These are phyloP conservation scores for Sebastes trivittatus DNA, from an alignment of 2,797 vertebrate genomes.

Conservation along the genomic window DNA sequence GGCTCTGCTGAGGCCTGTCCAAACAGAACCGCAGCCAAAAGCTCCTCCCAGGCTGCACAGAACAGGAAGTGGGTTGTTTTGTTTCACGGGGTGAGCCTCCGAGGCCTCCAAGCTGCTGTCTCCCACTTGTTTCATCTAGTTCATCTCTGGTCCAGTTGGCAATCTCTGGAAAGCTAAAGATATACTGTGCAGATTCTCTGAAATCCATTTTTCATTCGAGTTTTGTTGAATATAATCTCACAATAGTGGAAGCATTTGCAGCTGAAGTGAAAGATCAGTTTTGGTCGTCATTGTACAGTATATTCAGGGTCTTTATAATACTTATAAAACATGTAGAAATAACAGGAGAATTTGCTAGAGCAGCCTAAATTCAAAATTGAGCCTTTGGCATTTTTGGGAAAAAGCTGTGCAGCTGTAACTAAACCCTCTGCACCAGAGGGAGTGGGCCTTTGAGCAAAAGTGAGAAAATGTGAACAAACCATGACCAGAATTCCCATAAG, in stretches of 20 bases:
- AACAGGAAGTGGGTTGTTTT: slow-evolving; percentile 79
- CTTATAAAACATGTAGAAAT: background rate
- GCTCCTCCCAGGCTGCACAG: slow-evolving; percentile 54
- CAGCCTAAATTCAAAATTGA: background rate
- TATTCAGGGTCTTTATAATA: background rate
- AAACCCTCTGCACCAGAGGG: background rate
- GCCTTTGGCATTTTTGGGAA: background rate
- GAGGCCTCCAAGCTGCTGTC: slow-evolving; percentile 42
- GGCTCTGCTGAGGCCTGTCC: slow-evolving; percentile 51
- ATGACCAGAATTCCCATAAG: slow-evolving; percentile 22
- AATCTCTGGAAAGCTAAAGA: background rate
- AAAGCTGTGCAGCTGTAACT: background rate
- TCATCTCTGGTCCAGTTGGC: slow-evolving; percentile 11
- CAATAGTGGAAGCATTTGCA: background rate
- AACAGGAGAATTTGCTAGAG: background rate
- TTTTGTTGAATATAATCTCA: background rate
- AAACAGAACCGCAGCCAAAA: slow-evolving; percentile 65
- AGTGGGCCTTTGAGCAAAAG: background rate
- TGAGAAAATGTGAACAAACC: slow-evolving; percentile 24
- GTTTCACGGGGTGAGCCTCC: slow-evolving; percentile 60
- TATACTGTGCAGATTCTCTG: background rate
- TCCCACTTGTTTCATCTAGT: slow-evolving; percentile 42
- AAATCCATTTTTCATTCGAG: background rate
- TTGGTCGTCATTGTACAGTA: background rate
- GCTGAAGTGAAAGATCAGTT: background rate